Percentiles rank a stretch among this genome's conserved stretches.
These are phyloP conservation scores for Cynopterus sphinx DNA, from an alignment of 2,797 vertebrate species.

Conservation along the genomic window DNA sequence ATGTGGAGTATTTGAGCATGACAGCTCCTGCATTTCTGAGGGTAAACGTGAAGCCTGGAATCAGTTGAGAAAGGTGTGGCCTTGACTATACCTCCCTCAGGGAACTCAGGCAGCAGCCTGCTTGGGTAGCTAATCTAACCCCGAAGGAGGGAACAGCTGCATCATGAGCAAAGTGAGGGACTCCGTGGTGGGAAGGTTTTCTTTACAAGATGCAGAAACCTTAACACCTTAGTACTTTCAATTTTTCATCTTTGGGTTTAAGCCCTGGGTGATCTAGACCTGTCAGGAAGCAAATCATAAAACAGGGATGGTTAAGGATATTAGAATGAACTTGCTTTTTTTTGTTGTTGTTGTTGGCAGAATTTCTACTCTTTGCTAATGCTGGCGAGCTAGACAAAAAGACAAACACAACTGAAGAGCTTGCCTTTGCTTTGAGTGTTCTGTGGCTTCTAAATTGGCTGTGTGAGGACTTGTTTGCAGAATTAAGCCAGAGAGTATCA, in stretches of 20 bases:
- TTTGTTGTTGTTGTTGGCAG: slow-evolving; percentile 34
- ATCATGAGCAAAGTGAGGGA: neutral
- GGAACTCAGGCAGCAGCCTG: neutral
- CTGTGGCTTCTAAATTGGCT: slow-evolving; percentile 11
- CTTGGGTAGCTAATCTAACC: neutral
- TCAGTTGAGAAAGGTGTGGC: neutral
- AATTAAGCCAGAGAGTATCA: slow-evolving; percentile 52
- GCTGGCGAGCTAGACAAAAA: neutral
- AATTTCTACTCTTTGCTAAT: neutral
- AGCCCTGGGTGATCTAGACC: neutral
- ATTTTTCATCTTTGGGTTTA: neutral
- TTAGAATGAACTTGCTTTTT: slow-evolving; percentile 32
- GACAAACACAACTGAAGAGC: neutral
- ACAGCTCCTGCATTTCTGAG: neutral
- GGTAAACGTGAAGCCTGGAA: neutral
- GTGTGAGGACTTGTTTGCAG: slow-evolving; percentile 62
- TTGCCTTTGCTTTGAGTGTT: slow-evolving; percentile 20
- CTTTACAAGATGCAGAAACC: neutral
- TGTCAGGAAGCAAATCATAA: slow-evolving; percentile 31
- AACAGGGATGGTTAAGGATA: neutral
- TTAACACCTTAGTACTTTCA: neutral
- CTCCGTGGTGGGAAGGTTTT: neutral
- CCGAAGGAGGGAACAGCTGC: neutral
- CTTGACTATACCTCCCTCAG: neutral
- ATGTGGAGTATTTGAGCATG: neutral